Base-by-base conservation (phyloP, 2,888 invertebrate species). In the Dicyrtomina minuta region DNA sequence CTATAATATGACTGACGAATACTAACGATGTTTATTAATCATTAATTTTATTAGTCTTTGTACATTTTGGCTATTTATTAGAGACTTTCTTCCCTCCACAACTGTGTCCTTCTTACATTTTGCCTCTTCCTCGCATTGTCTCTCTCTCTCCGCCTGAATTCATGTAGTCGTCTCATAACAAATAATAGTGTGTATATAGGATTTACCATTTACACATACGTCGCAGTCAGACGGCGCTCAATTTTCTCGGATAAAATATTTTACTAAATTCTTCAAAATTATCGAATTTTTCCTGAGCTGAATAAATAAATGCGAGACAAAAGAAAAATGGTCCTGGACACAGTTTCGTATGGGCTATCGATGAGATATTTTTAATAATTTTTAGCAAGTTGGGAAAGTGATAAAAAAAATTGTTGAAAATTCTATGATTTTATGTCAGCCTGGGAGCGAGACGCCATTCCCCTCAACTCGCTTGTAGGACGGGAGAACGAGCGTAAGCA, bases 241-340 rank as follows among this genome's bases (percentile, higher is more conserved):
- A 8, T 6, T 6, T 53, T 53, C 53, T 20, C 2, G 22, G 24
- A 53, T 2, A n/a, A 20, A 20, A 53, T 20, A 20, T 24, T 53
- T 22, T 22, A 3, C 4, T 20, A 5, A 53, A 53, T 6, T 53
- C 66, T 51, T 41, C 60, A 17, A 17, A 15, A 17, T 62, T 67
- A 24, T 27, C 44, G 55, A 68, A 71, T 68, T 71, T 71, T 68
- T 68, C 68, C 68, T 64, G 53, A 20, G 0, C 53, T 10, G 26
- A 33, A 41, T 1, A 49, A 53, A 46, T 26, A 53, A 33, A 13
- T 8, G 12, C 20, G 6, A n/a, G 24, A 15, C 1, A 1, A 6
- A 33, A 5, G 1, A 59, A n/a, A 61, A 41, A 44, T 17, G 8
- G 13, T 13, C 3, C 8, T n/a, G 3, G 4, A 26, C 49, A 17